Evolutionary conservation across 1,140 invertebrate species (phyloP), one percentile per base, ranked within the genome.

Genomic region (Drosophila sp.): DNA sequence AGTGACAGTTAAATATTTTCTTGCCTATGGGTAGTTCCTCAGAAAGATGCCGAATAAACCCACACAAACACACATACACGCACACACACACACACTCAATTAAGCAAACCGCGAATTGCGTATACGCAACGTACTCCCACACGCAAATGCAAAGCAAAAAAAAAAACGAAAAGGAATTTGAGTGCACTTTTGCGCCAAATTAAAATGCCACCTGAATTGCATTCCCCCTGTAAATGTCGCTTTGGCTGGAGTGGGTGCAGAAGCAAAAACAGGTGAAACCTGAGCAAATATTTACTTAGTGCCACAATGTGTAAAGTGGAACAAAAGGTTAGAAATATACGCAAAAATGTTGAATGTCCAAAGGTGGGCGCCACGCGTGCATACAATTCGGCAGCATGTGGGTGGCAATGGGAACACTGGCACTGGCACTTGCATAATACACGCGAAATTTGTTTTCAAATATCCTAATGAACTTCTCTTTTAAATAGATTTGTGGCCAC

Each of bases 341-440:
- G 72, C 27, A 30, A 50, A 69, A 76, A 69, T 69, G 38, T 60
- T 30, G 11, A 63, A 47, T 38, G 35, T 38, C 11, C 44, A 50
- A 25, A 47, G 23, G 73, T 75, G 57, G 72, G 72, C 63, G 73
- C 8, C 17, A 32, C 10, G 29, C 56, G 1, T 17, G 2, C 25
- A 25, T 23, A 7, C 7, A 4, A 1, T 23, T 41, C 72, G 32
- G 23, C 40, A 35, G 38, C 38, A 50, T 40, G 72, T 62, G 65
- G 65, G 77, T 89, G 83, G 70, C 25, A 61, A n/a, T 3, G n/a
- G 70, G 55, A 71, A 79, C 54, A n/a, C 5, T 10, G 11, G 50
- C 25, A 71, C 69, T 62, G 66, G 29, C 72, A 79, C 84, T 82
- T 80, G 83, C 67, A 77, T 80, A 89, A 87, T 72, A 69, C 58